Evolutionary conservation across 23 tunicate species (phyloP).

Genomic region (Styela clava): DNA sequence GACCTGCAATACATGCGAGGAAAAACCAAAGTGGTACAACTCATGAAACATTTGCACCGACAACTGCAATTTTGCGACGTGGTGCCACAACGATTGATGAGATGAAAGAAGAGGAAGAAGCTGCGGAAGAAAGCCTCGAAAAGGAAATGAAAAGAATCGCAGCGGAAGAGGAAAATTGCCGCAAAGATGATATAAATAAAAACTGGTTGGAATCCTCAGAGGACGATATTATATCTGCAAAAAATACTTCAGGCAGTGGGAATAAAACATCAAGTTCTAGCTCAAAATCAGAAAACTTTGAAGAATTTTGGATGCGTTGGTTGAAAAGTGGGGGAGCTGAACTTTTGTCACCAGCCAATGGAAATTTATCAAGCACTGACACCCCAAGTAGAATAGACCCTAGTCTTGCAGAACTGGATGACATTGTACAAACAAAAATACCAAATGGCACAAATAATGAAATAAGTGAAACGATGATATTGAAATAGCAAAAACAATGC

Average conservation of each 20-base stretch:
- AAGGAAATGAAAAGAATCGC: conserved; percentile 31
- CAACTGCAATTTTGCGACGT: conserved; percentile 29
- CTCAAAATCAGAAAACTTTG: conserved; percentile 19
- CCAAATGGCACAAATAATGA: conserved; percentile 1
- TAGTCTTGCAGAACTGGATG: conserved; percentile 3
- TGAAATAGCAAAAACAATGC: neutral
- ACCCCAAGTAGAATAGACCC: neutral
- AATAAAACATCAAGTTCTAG: conserved; percentile 14
- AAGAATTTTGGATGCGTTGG: conserved; percentile 30
- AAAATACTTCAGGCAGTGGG: conserved; percentile 31
- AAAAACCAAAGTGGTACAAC: neutral
- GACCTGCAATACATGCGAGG: neutral
- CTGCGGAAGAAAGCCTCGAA: conserved; percentile 29
- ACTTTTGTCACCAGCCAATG: neutral
- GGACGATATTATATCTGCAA: conserved; percentile 9
- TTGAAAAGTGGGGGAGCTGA: conserved; percentile 22
- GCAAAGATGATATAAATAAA: conserved; percentile 27
- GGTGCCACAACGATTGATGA: conserved; percentile 83
- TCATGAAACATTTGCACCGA: neutral
- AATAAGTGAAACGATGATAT: neutral
- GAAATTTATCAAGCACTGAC: neutral
- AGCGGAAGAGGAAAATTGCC: conserved; percentile 47
- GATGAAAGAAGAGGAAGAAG: conserved; percentile 38
- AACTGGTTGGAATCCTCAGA: conserved; percentile 19
- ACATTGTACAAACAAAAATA: neutral